A percentile compares a stretch with the other conserved stretches of the same genome.
These are phyloP conservation scores for Lasioglossum lativentre DNA, from an alignment of 2,888 invertebrate genomes.

Conservation along the genomic window DNA sequence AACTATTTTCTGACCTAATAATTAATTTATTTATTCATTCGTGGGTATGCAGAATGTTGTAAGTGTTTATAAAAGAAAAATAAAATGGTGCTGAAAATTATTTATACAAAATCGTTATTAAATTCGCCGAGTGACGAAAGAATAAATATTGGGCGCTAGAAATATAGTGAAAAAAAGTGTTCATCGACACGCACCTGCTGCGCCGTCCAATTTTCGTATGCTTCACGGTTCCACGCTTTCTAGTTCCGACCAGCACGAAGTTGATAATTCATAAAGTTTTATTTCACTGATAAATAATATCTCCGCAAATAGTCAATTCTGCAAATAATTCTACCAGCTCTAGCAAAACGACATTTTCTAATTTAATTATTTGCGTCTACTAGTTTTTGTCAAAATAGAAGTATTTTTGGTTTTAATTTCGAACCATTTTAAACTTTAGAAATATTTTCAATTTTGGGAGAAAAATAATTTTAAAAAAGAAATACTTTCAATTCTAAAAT, in stretches of 20 bases:
- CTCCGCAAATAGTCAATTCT: neutral
- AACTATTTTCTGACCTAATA: neutral
- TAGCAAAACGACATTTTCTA: neutral
- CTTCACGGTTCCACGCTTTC: neutral
- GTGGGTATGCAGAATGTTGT: neutral
- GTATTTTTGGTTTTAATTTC: neutral
- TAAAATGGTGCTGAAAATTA: neutral
- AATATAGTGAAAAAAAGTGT: neutral
- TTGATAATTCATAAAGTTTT: neutral
- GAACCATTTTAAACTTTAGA: neutral
- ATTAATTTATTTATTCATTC: neutral
- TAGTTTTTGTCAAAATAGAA: neutral
- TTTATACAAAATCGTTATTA: neutral
- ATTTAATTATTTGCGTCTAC: neutral
- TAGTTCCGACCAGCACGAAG: neutral
- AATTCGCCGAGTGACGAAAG: neutral
- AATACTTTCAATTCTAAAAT: neutral
- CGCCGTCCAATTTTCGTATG: neutral
- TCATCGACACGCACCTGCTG: constrained; percentile 5
- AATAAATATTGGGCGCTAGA: neutral
- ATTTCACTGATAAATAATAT: constrained; percentile 7
- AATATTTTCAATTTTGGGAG: neutral
- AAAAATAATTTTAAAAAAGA: neutral
- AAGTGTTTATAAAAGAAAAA: neutral
- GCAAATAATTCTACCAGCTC: neutral